Evolutionary conservation across 2,113 vertebrate genomes (phyloP).

Genomic region (Catagonus wagneri): DNA sequence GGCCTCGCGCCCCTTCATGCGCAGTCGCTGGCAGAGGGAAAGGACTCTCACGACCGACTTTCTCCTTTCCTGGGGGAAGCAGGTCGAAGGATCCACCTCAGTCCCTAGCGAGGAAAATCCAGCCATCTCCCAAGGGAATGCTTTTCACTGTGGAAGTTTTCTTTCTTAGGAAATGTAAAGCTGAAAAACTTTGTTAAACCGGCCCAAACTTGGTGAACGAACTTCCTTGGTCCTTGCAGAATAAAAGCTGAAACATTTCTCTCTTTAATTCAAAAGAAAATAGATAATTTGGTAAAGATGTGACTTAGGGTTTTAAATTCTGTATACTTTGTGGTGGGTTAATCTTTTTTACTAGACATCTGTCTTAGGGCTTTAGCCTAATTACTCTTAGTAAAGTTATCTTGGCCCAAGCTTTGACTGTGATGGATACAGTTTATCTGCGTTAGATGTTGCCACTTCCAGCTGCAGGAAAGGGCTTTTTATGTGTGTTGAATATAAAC

Average conservation of each 20-base stretch:
- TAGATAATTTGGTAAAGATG: background rate
- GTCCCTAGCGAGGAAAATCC: background rate
- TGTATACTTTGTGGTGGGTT: background rate
- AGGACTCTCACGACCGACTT: background rate
- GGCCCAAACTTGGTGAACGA: background rate
- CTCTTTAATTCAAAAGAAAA: slow-evolving; percentile 48
- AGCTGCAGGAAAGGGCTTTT: background rate
- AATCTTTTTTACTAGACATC: background rate
- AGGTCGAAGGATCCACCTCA: background rate
- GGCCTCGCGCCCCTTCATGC: background rate
- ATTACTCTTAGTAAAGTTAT: background rate
- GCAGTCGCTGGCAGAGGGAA: background rate
- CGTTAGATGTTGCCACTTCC: background rate
- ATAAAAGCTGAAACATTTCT: background rate
- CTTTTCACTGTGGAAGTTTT: slow-evolving; percentile 5
- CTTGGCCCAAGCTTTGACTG: background rate
- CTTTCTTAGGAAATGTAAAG: slow-evolving; percentile 3
- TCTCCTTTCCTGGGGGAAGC: background rate
- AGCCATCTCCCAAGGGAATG: background rate
- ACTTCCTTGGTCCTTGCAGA: background rate
- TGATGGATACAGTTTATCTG: background rate
- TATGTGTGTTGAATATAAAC: background rate
- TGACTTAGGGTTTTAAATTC: slow-evolving; percentile 35
- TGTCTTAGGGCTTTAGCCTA: background rate
- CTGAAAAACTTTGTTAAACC: background rate